phyloP scores from a whole-genome alignment of 1,140 invertebrate genomes.

The Hylaeus anthracinus region DNA sequence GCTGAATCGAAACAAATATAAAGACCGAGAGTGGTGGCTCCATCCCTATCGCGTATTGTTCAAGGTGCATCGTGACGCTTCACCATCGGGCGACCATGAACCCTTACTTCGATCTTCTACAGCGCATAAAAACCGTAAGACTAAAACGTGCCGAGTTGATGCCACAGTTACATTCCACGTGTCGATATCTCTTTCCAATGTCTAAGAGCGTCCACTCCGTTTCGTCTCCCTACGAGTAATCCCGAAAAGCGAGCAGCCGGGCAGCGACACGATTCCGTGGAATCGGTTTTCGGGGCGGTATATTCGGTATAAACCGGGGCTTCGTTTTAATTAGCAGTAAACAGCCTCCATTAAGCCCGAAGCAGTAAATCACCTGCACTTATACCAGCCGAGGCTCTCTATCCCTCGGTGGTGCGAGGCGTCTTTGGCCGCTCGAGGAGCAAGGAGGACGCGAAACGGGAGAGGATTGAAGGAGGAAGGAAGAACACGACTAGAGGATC shows the following conservation, averaged over 20 bases:
- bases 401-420: constrained; percentile 28
- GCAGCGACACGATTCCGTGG: constrained; percentile 50
- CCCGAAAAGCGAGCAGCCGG: neutral
- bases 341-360: constrained; percentile 76
- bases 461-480: neutral
- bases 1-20: too few species aligned
- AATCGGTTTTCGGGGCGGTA: constrained; percentile 63
- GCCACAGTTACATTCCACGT: too few species aligned
- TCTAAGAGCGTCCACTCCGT: neutral
- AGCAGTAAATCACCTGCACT: constrained; percentile 77
- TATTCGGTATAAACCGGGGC: constrained; percentile 71
- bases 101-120: too few species aligned
- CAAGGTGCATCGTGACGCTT: too few species aligned
- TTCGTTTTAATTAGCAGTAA: constrained; percentile 80
- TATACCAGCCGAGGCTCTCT: constrained; percentile 55
- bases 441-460: constrained; percentile 11
- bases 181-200: neutral
- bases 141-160: too few species aligned
- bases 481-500: constrained; percentile 38
- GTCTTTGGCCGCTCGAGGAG: constrained; percentile 46
- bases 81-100: too few species aligned
- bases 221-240: neutral
- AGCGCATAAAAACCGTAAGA: too few species aligned
- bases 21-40: too few species aligned
- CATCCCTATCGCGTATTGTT: too few species aligned